Evolutionary conservation across 2,113 vertebrate species (phyloP), one percentile per base, ranked within the genome.

Genomic region (Neolamprologus caudopunctatus): DNA sequence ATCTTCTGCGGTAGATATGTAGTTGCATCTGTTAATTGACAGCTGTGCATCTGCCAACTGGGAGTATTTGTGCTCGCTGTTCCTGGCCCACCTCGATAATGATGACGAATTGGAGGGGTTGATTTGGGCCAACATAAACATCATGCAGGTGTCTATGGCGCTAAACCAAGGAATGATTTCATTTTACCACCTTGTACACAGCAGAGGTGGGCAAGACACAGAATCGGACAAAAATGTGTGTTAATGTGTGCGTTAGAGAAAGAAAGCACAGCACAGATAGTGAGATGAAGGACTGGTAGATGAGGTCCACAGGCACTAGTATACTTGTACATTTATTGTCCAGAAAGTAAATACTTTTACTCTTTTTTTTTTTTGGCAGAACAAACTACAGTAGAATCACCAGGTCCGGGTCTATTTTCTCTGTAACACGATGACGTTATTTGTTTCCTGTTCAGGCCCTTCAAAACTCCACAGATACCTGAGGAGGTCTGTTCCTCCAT

Each of bases 121-220:
- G 85, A 88, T 17, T 53, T 55, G 61, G 71, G 81, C 78, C 86
- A 88, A 78, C 4, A 12, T 85, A 88, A 94, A 93, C 88, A 87
- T 80, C 3, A 13, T 82, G 79, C 83, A 92, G 91, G 88, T 89
- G 71, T 85, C 21, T 47, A 19, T 81, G 88, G 92, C 84, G 73
- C 53, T 21, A 47, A 85, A 87, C 80, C 84, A 89, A 87, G 17
- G 11, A 83, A 57, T 92, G 91, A 93, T 88, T 87, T 96, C 85
- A 93, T 81, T 73, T 81, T 45, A 71, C 55, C 80, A 88, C n/a
- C 57, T 84, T 81, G 80, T 81, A 26, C 53, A 42, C 57, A 63
- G 80, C 80, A 81, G 85, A 83, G 87, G 88, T 87, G 82, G 84
- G 84, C 82, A 88, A 92, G 54, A 89, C 45, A 73, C 79, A 24